Base-by-base conservation (phyloP, 2,888 invertebrate genomes). In the Hyposoter dolosus region DNA sequence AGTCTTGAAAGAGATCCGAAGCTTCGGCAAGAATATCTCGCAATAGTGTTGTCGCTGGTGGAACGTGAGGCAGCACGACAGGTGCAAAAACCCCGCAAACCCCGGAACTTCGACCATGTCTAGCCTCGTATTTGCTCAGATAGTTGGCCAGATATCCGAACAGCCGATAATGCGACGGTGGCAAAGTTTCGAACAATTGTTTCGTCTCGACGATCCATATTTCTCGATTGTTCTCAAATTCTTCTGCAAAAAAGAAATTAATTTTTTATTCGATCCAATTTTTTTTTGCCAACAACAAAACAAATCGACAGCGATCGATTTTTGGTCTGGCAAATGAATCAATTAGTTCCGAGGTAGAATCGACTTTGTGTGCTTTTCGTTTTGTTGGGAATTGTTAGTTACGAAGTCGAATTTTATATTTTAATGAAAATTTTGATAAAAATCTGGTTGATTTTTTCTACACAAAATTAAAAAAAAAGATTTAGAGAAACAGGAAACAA, bases 71-170 rank as follows among this genome's bases (percentile, higher is more conserved):
- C 72, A 94, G 86, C 77, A 94, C 92, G 75, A 94, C 91, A 15
- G 94, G 94, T 6, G 94, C 94, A 86, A 94, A 94, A 45, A 93
- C 93, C 40, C 92, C 92, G 84, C 93, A 92, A 60, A 94, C 91
- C 5, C 94, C 94, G 68, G 92, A 91, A 86, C 92, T 90, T 28
- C 92, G 91, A 35, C 93, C 93, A 82, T 94, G 94, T 85, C 89
- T 90, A 17, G 91, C 89, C 84, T 94, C 94, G 89, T 93, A 94
- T 68, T 91, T 92, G 88, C 93, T 92, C 56, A 94, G 91, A 86
- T 93, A 94, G 82, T 91, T 90, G 35, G 92, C 90, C 80, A 94
- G 89, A 86, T 94, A 94, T 60, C 93, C 93, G 40, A 94, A 90
- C 19, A 94, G 89, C 79, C 91, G 92, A 78, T 93, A 92, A 85